phyloP scores from a whole-genome alignment of 2,113 vertebrate genomes.

The Tautogolabrus adspersus region DNA sequence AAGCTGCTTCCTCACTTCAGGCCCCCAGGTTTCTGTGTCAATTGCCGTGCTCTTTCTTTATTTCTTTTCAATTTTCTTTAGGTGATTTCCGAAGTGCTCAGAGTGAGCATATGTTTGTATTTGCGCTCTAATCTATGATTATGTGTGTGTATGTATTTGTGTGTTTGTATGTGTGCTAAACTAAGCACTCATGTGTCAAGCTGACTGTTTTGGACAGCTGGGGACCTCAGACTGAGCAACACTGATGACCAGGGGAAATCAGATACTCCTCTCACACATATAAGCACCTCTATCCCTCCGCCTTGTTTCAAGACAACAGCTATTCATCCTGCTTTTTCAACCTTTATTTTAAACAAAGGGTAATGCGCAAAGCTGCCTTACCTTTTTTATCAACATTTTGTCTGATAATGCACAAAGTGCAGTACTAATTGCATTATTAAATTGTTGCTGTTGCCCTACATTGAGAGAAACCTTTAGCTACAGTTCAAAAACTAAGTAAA shows the following conservation, averaged over 20 bases:
- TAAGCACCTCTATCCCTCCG: slow-evolving; percentile 27
- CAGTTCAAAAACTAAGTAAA: not conserved
- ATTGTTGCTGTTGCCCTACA: not conserved
- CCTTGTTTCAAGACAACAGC: slow-evolving; percentile 29
- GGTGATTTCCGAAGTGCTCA: slow-evolving; percentile 44
- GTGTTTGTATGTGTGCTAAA: slow-evolving; percentile 40
- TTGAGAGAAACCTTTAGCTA: not conserved
- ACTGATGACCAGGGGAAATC: slow-evolving; percentile 74
- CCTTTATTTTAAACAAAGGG: not conserved
- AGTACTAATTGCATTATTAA: not conserved
- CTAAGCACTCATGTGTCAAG: slow-evolving; percentile 60
- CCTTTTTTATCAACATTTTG: not conserved
- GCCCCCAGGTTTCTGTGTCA: slow-evolving; percentile 7
- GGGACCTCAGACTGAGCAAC: slow-evolving; percentile 51
- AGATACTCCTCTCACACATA: slow-evolving; percentile 64
- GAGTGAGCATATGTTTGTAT: slow-evolving; percentile 32
- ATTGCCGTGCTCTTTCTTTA: not conserved
- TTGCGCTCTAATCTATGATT: slow-evolving; percentile 30
- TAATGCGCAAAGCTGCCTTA: not conserved
- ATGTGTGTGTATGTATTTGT: slow-evolving; percentile 31
- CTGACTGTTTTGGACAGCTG: slow-evolving; percentile 82
- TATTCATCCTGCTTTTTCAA: not conserved
- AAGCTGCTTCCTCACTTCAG: slow-evolving; percentile 30
- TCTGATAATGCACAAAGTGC: not conserved
- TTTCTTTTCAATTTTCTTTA: slow-evolving; percentile 17